These are phyloP conservation scores for Hirudo medicinalis DNA, from an alignment of 1,140 invertebrate genomes.

Conservation along the genomic window DNA sequence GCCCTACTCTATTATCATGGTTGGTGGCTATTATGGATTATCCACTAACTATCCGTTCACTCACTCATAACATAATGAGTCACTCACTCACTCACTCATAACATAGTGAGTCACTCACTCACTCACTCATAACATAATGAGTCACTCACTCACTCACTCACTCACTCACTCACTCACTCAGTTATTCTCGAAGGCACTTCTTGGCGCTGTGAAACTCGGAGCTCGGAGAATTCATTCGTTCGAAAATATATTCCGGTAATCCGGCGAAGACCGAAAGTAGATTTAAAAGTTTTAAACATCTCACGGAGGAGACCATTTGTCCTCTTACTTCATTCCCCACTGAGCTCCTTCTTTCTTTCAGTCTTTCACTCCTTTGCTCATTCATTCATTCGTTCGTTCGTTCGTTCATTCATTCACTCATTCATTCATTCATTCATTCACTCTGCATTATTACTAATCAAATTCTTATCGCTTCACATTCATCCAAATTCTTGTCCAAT, in stretches of 20 bases:
- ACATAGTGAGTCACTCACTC: not conserved
- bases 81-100: not conserved
- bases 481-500: constrained; percentile 13
- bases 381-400: not conserved
- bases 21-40: not conserved
- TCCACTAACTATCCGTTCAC: not conserved
- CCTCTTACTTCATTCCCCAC: not conserved
- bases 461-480: constrained; percentile 5
- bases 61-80: not conserved
- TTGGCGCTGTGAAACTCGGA: no score
- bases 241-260: no score
- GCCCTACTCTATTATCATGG: constrained; percentile 7
- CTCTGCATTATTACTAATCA: no score
- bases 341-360: not conserved
- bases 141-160: not conserved
- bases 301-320: no score
- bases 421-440: not conserved
- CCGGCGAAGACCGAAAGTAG: no score
- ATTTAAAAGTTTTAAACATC: no score
- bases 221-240: no score
- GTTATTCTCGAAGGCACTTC: not conserved
- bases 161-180: constrained; percentile 9
- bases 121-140: not conserved
- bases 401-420: not conserved
- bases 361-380: not conserved